phyloP scores from a whole-genome alignment of 2,797 vertebrate genomes.

The Falco rusticolus region DNA sequence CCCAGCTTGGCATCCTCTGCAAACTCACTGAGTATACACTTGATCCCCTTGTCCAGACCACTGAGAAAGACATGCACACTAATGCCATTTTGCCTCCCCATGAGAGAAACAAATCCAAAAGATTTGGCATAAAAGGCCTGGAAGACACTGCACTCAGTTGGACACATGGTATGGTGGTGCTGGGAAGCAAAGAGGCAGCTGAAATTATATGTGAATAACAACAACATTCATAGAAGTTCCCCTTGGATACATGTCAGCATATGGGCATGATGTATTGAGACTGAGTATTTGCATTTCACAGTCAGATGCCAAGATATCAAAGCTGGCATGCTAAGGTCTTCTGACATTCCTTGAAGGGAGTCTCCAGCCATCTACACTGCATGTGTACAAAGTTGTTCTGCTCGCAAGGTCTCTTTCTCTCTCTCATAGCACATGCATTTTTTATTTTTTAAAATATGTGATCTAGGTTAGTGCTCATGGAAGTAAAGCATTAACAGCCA shows the following conservation, averaged over 20 bases:
- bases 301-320: constrained; percentile 43
- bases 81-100: neutral
- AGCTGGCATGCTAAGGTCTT: constrained; percentile 9
- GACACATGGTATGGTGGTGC: neutral
- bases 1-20: neutral
- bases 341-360: neutral
- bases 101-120: neutral
- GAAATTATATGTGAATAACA: constrained; percentile 35
- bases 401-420: neutral
- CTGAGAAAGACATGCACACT: neutral
- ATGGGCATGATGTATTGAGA: constrained; percentile 50
- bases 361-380: neutral
- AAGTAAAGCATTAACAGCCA: constrained; percentile 14
- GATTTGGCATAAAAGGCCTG: neutral
- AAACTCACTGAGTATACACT: neutral
- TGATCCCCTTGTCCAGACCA: neutral
- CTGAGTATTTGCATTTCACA: constrained; percentile 38
- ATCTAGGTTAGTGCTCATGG: neutral
- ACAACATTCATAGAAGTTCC: constrained; percentile 35
- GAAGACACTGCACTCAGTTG: neutral
- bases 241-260: constrained; percentile 2
- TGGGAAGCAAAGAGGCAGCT: constrained; percentile 32
- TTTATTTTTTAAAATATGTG: neutral
- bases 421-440: neutral
- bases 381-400: neutral